Evolutionary conservation across 2,113 vertebrate genomes (phyloP), one percentile per base, ranked within the genome.

Genomic region (Rafetus swinhoei): DNA sequence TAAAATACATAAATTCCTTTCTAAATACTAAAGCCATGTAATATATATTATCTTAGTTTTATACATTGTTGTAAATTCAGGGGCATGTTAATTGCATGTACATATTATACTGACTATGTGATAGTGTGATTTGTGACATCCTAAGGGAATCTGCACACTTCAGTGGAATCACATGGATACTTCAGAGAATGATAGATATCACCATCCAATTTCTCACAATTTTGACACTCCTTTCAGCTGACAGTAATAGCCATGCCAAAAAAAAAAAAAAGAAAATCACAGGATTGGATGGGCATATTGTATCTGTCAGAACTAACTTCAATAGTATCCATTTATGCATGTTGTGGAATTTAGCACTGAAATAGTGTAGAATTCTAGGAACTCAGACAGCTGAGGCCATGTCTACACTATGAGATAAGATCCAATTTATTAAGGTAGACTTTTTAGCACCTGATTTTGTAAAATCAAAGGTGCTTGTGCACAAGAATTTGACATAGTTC

Each of bases 111-210:
- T 14, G 1, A 2, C 0, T 2, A 9, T 3, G 32, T 45, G 76
- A 1, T 29, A 1, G 1, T 5, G 14, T 0, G 15, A 32, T 24
- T 9, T 4, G 4, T 29, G 0, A 0, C 27, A 6, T 29, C 77
- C 88, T 1, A 50, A 72, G 4, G 88, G 32, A 16, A 25, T 0
- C 11, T 0, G 13, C 1, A 4, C 0, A 3, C 0, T 3, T 0
- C 69, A 2, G 10, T 0, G 39, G 18, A 35, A 74, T 21, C 6
- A 0, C 35, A 1, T 0, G 27, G 2, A 32, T 1, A 0, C 39
- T 27, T 22, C 62, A 3, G 19, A 69, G 16, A 69, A 69, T n/a
- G 7, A 35, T 19, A 35, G 65, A 69, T 19, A 7, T n/a, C 62
- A n/a, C 16, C 32, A 69, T 35, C 32, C 65, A 69, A 69, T 69